Base-by-base conservation (phyloP, 1,140 invertebrate species). In the Euglossa dilemma region DNA sequence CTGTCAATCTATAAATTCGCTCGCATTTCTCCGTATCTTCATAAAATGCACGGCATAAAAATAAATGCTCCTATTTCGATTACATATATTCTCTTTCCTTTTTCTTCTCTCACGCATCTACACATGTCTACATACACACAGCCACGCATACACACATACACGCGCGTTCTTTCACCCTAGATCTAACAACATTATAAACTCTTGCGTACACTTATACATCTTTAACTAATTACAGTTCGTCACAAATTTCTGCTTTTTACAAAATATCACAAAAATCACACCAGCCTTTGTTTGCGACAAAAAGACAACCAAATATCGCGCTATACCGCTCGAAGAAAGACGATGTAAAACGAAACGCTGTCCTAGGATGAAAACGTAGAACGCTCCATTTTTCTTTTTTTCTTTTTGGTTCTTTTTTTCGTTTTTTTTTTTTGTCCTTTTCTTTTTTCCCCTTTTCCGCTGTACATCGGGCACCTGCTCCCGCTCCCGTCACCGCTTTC, bases 251-350 rank as follows among this genome's bases (percentile, higher is more conserved):
- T 78, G 85, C 83, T 91, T 76, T 81, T 93, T 94, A 94, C 91
- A 93, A 94, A 93, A 93, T 94, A 94, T 94, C 93, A 94, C 93
- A 94, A 94, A 92, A 93, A 94, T 94, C 91, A 91, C 92, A 94
- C 93, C 93, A 94, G 93, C 91, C 93, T 93, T 93, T 92, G 88
- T 92, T 93, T 89, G 89, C 89, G 92, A 88, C 89, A 91, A 87
- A 87, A 83, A n/a, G 47, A 78, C 61, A 86, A 71, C 61, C 57
- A 59, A 83, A 76, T 69, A 73, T 84, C 57, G 74, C 9, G 74
- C 8, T 87, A 80, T 43, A 25, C 52, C 43, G 36, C 63, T 45
- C 52, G 80, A 81, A 56, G 61, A 66, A 57, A 64, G 52, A 67
- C 28, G 36, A 74, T 23, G 20, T 43, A 23, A 28, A 72, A 56